Conservation (phyloP, 2,113 vertebrate genomes). For the Eonycteris spelaea region DNA sequence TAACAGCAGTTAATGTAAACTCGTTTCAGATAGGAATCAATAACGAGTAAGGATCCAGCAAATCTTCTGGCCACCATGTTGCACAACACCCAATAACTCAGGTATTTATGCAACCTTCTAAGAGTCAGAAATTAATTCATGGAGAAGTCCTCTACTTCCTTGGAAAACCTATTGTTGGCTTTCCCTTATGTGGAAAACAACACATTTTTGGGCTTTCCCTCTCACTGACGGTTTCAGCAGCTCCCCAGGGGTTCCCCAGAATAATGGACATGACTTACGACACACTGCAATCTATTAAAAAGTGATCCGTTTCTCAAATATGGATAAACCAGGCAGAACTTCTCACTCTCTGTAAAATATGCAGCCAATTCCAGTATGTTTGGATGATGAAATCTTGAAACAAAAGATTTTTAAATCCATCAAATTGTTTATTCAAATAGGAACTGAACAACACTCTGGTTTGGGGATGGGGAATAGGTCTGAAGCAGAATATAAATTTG, state of each 20-base stretch:
- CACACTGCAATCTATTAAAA: constrained; percentile 78
- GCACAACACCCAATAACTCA: background rate
- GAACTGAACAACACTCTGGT: background rate
- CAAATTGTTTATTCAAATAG: background rate
- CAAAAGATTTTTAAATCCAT: constrained; percentile 15
- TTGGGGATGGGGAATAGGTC: background rate
- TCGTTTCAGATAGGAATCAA: background rate
- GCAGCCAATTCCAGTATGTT: constrained; percentile 81
- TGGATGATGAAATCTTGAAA: constrained; percentile 78
- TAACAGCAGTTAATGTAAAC: background rate
- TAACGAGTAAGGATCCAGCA: background rate
- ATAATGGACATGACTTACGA: constrained; percentile 70
- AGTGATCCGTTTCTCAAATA: constrained; percentile 84
- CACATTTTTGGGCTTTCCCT: background rate
- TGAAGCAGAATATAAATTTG: background rate
- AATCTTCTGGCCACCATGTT: background rate
- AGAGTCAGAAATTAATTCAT: background rate
- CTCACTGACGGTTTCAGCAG: background rate
- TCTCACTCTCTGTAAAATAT: constrained; percentile 78
- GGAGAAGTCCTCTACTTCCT: background rate
- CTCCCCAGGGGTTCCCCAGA: background rate
- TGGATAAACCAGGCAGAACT: constrained; percentile 83
- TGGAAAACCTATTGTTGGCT: background rate
- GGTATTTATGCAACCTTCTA: background rate
- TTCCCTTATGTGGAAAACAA: background rate